A percentile compares a stretch with the other conserved stretches of the same genome.
Evolutionary conservation across 2,113 vertebrate species (phyloP).

Genomic region (Lichenostomus cassidix): DNA sequence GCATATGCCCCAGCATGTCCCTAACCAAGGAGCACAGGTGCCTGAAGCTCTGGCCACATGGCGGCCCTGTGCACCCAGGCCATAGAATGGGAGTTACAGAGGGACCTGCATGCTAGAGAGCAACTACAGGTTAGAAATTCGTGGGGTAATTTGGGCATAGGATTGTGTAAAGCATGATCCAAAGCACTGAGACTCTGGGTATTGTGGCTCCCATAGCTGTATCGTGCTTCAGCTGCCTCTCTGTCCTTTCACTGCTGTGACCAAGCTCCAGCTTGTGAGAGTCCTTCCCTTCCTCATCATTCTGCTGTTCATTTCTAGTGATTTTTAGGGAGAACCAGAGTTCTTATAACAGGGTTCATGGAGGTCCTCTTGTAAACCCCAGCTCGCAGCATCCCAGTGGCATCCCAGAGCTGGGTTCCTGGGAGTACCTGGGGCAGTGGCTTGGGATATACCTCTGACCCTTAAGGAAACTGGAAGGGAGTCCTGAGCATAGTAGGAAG

Average conservation of each 20-base stretch:
- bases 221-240: background rate
- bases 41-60: accelerated
- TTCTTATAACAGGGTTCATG: background rate
- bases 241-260: background rate
- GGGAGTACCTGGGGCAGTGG: background rate
- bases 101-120: background rate
- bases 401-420: background rate
- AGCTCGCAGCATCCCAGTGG: background rate
- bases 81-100: background rate
- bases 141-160: accelerated
- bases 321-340: background rate
- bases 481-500: constrained; percentile 36
- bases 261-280: background rate
- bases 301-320: background rate
- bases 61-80: accelerated
- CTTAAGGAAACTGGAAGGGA: background rate
- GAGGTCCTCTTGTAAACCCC: background rate
- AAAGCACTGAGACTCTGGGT: background rate
- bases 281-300: background rate
- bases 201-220: background rate
- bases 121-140: background rate
- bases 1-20: background rate
- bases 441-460: background rate
- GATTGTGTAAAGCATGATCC: accelerated
- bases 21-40: accelerated